Evolutionary conservation across 2,797 vertebrate species (phyloP), one percentile per base, ranked within the genome.

Genomic region (Danio kyathit): DNA sequence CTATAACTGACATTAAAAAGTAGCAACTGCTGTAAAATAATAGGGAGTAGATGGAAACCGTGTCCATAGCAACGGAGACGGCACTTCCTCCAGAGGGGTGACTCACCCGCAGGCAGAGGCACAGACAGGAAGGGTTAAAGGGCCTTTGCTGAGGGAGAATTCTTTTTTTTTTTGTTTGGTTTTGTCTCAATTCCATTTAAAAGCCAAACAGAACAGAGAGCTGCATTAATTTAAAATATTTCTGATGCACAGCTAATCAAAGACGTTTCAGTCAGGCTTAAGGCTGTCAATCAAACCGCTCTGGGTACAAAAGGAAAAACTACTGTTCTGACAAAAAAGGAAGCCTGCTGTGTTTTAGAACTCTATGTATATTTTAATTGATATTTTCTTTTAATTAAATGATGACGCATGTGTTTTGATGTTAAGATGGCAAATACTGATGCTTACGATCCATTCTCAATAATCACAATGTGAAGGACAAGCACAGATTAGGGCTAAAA

Each of bases 11-110:
- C 48, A 65, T 51, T 82, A 56, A 73, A 80, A 41, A 4, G 8
- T 41, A 67, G 63, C 76, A 48, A 49, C 54, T 38, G n/a, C 63
- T 64, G 72, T 69, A 78, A 64, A 76, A 74, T 21, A 80, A 46
- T 54, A 80, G 13, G 29, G 51, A 80, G 74, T 63, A 71, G 64
- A 29, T 74, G 6, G 52, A 38, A 46, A 72, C 60, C 9, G 19
- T 73, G 76, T 74, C 85, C 85, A 82, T 86, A 70, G 81, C 70
- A 81, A 84, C 83, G 1, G 51, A 80, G 63, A 61, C 38, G 9
- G 59, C n/a, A 57, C 43, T 71, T 64, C 61, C 52, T 63, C 14
- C 74, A 57, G 14, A 65, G 19, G 66, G 52, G 60, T 56, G 59
- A 80, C 63, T 85, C 77, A 74, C 81, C 52, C 48, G 57, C 54